Evolutionary conservation across 2,888 invertebrate genomes (phyloP).

Genomic region (Andrena trimmerana): DNA sequence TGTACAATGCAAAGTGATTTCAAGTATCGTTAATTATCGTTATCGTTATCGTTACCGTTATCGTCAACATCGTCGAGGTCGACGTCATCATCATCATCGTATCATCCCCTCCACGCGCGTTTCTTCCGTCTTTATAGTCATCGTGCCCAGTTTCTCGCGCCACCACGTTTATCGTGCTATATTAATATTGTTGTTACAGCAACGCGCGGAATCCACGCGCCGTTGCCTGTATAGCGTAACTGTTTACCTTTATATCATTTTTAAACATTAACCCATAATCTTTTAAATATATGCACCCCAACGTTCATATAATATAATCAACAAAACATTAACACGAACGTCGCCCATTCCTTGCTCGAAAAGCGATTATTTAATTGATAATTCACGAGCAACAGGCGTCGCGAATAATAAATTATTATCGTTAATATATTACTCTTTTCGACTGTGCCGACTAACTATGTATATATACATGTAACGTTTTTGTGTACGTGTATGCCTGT

Average conservation of each 20-base stretch:
- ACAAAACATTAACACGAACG: conserved; percentile 81
- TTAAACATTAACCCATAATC: conserved; percentile 76
- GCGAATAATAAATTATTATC: conserved; percentile 70
- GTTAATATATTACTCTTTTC: conserved; percentile 64
- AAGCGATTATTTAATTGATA: conserved; percentile 62
- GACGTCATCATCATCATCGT: conserved; percentile 5
- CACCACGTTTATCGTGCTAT: conserved; percentile 27
- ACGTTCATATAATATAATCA: conserved; percentile 80
- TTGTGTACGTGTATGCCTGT: conserved; percentile 40
- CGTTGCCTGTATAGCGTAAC: conserved; percentile 55
- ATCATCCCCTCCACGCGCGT: background rate
- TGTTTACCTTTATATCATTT: conserved; percentile 65
- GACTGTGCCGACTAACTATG: conserved; percentile 69
- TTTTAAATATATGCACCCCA: conserved; percentile 75
- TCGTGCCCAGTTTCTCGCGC: conserved; percentile 37
- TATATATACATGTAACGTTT: conserved; percentile 60
- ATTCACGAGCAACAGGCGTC: conserved; percentile 69
- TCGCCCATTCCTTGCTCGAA: conserved; percentile 56
- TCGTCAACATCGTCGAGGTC: background rate
- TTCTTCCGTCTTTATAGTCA: conserved; percentile 38
- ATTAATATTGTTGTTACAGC: conserved; percentile 59
- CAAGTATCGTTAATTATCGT: conserved; percentile 65
- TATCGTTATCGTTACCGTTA: conserved; percentile 48
- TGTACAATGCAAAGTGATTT: conserved; percentile 83
- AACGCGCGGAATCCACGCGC: conserved; percentile 56